Base-by-base conservation (phyloP, 2,888 invertebrate species). In the Drosophila mettleri region DNA sequence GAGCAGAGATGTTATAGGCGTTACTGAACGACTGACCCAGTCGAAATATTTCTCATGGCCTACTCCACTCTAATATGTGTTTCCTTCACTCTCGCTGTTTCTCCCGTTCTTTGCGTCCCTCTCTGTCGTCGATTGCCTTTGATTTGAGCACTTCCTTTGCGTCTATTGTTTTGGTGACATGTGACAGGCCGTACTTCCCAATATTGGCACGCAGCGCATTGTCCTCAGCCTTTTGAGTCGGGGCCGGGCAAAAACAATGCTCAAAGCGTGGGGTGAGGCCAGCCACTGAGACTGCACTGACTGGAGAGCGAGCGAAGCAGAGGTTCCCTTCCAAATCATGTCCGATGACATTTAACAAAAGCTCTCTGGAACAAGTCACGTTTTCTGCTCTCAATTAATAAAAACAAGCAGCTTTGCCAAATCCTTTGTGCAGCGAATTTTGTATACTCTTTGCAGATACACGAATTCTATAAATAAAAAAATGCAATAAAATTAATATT, bases 121-220 rank as follows among this genome's bases (percentile, higher is more conserved):
- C 54, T 41, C 29, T 22, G 49, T 9, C 49, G 33, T 39, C 49
- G 54, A 67, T 64, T 46, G 55, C 80, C 58, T 59, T 57, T 67
- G 73, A 69, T 39, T 78, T 39, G 69, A 78, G 75, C 54, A 75
- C 78, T 74, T 80, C 69, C 66, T 68, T 53, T 57, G 55, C 48
- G 48, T 51, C 64, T 61, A 74, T 69, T 71, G 63, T 69, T 58
- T 69, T 69, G 78, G 78, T 83, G 83, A 83, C 83, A 83, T 83
- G 85, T 88, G 85, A 81, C 74, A 84, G 71, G 82, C 74, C 60
- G 85, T 71, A 79, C 79, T 79, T 66, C 76, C 76, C 80, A 76
- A 70, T 76, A 76, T 76, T 76, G 76, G 80, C 76, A 76, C 76
- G 76, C 49, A 52, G 60, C 24, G 79, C 71, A 66, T 76, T 79